Percentiles rank a stretch among this genome's conserved stretches.
These are phyloP conservation scores for Charadrius vociferus DNA, from an alignment of 2,113 vertebrate species.

Conservation along the genomic window DNA sequence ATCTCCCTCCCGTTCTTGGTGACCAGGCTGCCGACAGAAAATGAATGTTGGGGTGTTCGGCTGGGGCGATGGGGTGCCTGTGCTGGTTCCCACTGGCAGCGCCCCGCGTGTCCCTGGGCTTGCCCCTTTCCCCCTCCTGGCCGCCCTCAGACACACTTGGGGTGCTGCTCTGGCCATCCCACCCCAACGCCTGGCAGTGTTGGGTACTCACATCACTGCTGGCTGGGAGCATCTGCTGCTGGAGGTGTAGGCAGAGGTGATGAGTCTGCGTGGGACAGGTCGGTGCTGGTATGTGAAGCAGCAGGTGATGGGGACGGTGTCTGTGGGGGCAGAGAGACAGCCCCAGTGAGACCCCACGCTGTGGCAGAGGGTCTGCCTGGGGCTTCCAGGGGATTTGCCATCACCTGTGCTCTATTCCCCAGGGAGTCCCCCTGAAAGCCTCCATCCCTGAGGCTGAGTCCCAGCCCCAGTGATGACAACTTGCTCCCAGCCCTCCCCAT, in stretches of 20 bases:
- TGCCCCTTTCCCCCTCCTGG: background rate
- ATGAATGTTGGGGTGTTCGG: fast-evolving
- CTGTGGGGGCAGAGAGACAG: background rate
- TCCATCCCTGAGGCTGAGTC: background rate
- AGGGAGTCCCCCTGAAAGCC: background rate
- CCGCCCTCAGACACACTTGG: background rate
- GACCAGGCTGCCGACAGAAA: background rate
- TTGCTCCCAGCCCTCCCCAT: background rate
- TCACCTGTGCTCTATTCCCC: background rate
- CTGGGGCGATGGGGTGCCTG: background rate
- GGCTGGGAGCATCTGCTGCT: fast-evolving
- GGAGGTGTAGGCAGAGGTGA: fast-evolving
- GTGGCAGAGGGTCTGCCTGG: fast-evolving
- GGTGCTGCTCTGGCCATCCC: background rate
- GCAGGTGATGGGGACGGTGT: fast-evolving
- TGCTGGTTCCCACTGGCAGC: fast-evolving
- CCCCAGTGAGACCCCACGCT: background rate
- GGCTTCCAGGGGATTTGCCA: background rate
- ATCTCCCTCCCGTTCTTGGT: fast-evolving
- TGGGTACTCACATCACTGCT: background rate
- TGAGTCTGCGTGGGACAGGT: fast-evolving
- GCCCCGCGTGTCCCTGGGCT: background rate
- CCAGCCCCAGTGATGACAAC: background rate
- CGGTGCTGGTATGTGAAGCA: fast-evolving
- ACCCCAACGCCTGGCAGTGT: fast-evolving